phyloP scores from a whole-genome alignment of 2,113 vertebrate species.

The Psilopsiagon aurifrons region DNA sequence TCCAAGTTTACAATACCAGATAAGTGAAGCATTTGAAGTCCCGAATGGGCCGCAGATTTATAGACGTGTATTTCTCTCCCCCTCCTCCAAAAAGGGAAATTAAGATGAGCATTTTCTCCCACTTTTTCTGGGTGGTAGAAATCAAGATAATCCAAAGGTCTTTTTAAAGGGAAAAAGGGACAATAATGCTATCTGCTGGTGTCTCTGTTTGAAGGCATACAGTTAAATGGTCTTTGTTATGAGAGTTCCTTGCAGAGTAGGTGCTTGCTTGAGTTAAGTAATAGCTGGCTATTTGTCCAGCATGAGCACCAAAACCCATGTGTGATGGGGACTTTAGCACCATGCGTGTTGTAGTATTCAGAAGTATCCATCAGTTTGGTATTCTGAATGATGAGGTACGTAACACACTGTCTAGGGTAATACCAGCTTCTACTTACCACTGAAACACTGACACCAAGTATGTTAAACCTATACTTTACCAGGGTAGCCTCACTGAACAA shows the following conservation, averaged over 20 bases:
- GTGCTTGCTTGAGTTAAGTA: not conserved
- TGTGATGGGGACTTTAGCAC: no score
- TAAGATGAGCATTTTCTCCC: slow-evolving; percentile 28
- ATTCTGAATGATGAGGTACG: not conserved
- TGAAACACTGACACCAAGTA: not conserved
- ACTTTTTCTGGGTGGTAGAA: not conserved
- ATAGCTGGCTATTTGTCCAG: not conserved
- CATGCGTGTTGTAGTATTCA: accelerated
- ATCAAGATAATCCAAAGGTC: not conserved
- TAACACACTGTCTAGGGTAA: not conserved
- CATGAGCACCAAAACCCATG: not conserved
- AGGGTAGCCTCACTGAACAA: not conserved
- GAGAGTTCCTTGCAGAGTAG: not conserved
- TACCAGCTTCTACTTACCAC: not conserved
- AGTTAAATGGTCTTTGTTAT: not conserved
- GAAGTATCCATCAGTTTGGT: not conserved
- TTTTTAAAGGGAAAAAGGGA: not conserved
- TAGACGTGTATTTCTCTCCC: slow-evolving; percentile 59
- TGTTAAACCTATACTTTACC: not conserved
- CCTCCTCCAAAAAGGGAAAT: slow-evolving; percentile 12
- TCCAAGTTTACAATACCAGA: slow-evolving; percentile 83
- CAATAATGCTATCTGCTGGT: not conserved
- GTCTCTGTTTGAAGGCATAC: not conserved
- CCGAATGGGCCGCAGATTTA: slow-evolving; percentile 55
- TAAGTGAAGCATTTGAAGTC: slow-evolving; percentile 83